Evolutionary conservation across 1,140 invertebrate genomes (phyloP).

Genomic region (Saxidomus purpurata): DNA sequence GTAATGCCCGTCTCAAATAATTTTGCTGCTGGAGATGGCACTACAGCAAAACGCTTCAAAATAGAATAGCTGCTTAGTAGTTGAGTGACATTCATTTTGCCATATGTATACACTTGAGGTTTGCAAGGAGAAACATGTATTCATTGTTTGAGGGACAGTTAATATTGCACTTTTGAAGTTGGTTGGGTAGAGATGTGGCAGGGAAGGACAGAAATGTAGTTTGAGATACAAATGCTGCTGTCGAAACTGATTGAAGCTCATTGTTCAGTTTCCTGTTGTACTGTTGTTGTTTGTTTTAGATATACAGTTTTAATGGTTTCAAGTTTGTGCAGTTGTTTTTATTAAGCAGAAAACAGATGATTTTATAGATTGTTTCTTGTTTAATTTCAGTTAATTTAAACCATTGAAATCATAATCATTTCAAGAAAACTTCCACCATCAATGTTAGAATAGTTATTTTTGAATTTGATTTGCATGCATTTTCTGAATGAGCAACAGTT

Average conservation of each 20-base stretch:
- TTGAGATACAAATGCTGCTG: not conserved
- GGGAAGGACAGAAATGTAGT: not conserved
- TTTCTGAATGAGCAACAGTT: not conserved
- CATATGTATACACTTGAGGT: not conserved
- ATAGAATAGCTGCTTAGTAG: slow-evolving; percentile 72
- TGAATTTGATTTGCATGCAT: not conserved
- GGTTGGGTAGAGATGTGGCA: not conserved
- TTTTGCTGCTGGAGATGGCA: slow-evolving; percentile 73
- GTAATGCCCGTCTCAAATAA: slow-evolving; percentile 83
- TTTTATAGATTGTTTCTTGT: not conserved
- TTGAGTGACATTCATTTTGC: not conserved
- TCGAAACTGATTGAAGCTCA: not conserved
- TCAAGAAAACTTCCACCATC: not conserved
- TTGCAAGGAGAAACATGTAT: not conserved
- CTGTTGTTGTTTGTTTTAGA: slow-evolving; percentile 42
- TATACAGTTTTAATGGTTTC: slow-evolving; percentile 1
- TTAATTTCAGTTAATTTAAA: not conserved
- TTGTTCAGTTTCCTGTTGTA: not conserved
- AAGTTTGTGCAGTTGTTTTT: slow-evolving; percentile 10
- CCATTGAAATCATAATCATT: not conserved
- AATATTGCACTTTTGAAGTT: not conserved
- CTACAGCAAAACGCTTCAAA: slow-evolving; percentile 80
- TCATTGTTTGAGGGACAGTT: not conserved
- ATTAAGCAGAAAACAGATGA: slow-evolving; percentile 12
- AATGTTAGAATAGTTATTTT: slow-evolving; percentile 2